Percentiles rank a stretch among this genome's conserved stretches.
phyloP scores from a whole-genome alignment of 2,888 invertebrate species.

The Drosophila ustulata region DNA sequence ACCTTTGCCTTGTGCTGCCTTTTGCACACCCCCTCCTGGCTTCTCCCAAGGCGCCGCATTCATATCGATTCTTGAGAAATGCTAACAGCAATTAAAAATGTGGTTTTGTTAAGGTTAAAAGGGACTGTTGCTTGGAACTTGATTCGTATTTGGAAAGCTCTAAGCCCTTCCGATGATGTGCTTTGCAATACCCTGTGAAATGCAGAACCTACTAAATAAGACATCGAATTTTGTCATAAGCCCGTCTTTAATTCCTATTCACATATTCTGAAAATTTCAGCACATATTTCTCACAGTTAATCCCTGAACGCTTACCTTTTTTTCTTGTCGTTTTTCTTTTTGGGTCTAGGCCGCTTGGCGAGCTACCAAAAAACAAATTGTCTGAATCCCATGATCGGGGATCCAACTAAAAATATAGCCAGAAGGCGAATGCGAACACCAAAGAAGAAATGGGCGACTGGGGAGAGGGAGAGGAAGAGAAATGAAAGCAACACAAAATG shows the following conservation, averaged over 20 bases:
- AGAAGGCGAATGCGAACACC: constrained; percentile 3
- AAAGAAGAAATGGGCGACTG: neutral
- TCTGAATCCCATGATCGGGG: constrained; percentile 27
- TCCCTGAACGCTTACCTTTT: neutral
- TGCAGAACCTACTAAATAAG: too few relatives aligned
- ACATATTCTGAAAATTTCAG: too few relatives aligned
- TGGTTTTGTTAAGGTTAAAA: constrained; percentile 3
- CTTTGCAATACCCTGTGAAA: neutral
- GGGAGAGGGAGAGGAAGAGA: neutral
- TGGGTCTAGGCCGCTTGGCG: constrained; percentile 57
- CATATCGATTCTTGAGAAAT: constrained; percentile 43
- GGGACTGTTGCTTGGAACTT: constrained; percentile 1
- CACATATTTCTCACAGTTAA: too few relatives aligned
- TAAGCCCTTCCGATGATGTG: neutral
- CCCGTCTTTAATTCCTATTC: too few relatives aligned
- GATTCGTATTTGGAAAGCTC: neutral
- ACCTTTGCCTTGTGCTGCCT: too few relatives aligned
- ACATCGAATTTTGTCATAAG: too few relatives aligned
- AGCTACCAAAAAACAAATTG: constrained; percentile 24
- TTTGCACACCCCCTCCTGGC: too few relatives aligned
- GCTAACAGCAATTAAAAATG: constrained; percentile 8
- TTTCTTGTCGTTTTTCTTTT: constrained; percentile 35
- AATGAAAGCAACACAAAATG: neutral
- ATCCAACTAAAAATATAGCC: constrained; percentile 28
- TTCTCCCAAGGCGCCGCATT: neutral